Base-by-base conservation (phyloP, 2,888 invertebrate genomes). In the Apomyelois bistriatella region DNA sequence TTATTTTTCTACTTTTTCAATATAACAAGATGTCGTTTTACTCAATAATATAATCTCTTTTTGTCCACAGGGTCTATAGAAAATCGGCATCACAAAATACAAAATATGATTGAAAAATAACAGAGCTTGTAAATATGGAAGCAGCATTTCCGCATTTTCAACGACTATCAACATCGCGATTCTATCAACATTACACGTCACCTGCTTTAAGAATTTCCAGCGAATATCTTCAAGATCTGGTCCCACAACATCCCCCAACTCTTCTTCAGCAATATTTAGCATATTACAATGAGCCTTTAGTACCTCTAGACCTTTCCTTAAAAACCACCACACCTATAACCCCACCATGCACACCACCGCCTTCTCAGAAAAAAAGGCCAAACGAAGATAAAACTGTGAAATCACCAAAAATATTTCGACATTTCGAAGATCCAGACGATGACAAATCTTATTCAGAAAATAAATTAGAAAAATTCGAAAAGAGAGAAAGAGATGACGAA, bases 281-380 rank as follows among this genome's bases (percentile, higher is more conserved):
- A 2, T 93, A 92, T 66, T 93, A 92, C 70, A 82, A 92, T 52
- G 93, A 93, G 69, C 93, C 93, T 3, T 68, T 92, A 50, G 91
- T 93, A 58, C 96, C 96, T 6, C 82, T 96, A 63, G 96, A 96
- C 76, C 82, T 96, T 56, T 95, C 95, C 16, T 80, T 96, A 17
- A 96, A 96, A 74, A 86, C 91, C n/a, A 90, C 90, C 0, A 90
- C 92, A 8, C 94, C 95, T 0, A 95, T 95, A 68, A 95, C 95
- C 0, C 95, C 95, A 9, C 95, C 95, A 5, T 93, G 94, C 58
- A 94, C 94, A 0, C 94, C 95, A 0, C 95, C 95, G 28, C 95
- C 95, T 4, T 79, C 89, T 0, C 91, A 92, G 56, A 93, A 93
- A 71, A 71, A 89, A 54, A 86, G 91, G 65, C 41, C 63, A 15